These are phyloP conservation scores for Redunca redunca DNA, from an alignment of 2,113 vertebrate species.

Conservation along the genomic window DNA sequence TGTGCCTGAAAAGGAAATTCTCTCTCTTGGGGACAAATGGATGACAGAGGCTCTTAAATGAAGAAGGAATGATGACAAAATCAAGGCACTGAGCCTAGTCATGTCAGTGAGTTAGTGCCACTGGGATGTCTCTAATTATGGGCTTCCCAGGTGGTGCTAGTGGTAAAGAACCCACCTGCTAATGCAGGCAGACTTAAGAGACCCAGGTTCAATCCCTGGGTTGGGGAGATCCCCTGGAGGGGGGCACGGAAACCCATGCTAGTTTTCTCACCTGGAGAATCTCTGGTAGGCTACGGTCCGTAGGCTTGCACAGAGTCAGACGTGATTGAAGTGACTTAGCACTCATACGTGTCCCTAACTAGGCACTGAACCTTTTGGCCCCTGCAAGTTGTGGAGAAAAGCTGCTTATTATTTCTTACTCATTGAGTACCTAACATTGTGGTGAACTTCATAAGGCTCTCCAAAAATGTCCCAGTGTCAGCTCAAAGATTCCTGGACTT, in stretches of 20 bases:
- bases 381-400: not conserved
- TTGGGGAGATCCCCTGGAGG: not conserved
- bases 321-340: not conserved
- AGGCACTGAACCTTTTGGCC: not conserved
- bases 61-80: not conserved
- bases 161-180: not conserved
- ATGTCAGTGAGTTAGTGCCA: not conserved
- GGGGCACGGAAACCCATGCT: fast-evolving
- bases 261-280: not conserved
- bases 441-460: not conserved
- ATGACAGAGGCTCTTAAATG: not conserved
- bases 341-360: not conserved
- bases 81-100: not conserved
- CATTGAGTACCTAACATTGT: not conserved
- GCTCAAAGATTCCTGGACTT: not conserved
- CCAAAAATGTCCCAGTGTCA: not conserved
- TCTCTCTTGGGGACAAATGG: not conserved
- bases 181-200: not conserved
- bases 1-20: not conserved
- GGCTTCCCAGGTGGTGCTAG: not conserved
- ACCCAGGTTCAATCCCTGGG: not conserved
- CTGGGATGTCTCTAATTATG: not conserved
- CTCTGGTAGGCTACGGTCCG: not conserved
- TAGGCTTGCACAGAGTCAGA: not conserved
- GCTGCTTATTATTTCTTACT: not conserved